These are phyloP conservation scores for Tupaia chinensis DNA, from an alignment of 2,113 vertebrate species.

Conservation along the genomic window DNA sequence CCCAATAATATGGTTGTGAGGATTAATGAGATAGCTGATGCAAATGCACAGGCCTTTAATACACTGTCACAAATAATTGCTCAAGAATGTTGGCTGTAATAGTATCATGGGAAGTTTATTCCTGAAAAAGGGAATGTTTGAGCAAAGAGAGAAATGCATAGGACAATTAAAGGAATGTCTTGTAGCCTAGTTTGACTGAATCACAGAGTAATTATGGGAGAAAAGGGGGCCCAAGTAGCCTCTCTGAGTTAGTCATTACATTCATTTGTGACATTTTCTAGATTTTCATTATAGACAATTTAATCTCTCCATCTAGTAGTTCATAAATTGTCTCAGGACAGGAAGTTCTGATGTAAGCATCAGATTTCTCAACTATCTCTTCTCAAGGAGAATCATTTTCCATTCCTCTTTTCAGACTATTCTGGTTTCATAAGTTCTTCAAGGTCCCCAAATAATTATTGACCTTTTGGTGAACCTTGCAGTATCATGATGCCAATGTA, in stretches of 20 bases:
- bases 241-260: not conserved
- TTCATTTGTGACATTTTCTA: not conserved
- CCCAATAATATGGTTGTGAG: not conserved
- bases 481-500: not conserved
- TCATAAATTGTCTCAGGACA: too few relatives aligned
- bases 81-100: not conserved
- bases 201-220: rapidly evolving
- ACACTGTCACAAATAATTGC: not conserved
- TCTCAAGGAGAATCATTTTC: not conserved
- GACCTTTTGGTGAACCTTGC: too few relatives aligned
- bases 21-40: not conserved
- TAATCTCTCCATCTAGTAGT: not conserved
- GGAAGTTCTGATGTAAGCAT: rapidly evolving
- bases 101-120: not conserved
- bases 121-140: not conserved
- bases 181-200: not conserved
- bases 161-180: not conserved
- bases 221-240: not conserved
- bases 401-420: not conserved
- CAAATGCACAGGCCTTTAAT: not conserved
- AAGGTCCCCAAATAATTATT: not conserved
- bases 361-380: not conserved
- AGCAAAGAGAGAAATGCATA: not conserved
- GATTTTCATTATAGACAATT: too few relatives aligned
- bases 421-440: not conserved